Conservation (phyloP, 2,888 invertebrate species). For the Oscheius sp. region DNA sequence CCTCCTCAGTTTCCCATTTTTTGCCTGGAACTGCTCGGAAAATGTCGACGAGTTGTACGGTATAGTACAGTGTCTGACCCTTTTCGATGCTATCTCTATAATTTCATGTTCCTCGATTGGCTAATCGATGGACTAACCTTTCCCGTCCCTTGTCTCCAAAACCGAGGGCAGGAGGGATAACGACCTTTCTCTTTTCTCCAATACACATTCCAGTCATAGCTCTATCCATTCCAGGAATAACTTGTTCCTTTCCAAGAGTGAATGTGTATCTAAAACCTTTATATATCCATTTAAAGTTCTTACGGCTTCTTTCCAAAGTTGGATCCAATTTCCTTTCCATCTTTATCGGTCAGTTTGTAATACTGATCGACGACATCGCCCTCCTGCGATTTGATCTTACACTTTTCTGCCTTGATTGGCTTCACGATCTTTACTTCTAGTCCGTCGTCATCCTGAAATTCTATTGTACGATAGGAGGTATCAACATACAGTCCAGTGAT, state of each 20-base stretch:
- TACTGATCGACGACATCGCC: conserved; percentile 64
- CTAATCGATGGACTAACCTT: conserved; percentile 32
- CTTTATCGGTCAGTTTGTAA: conserved; percentile 67
- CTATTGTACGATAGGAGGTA: not conserved
- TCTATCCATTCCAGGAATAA: conserved; percentile 69
- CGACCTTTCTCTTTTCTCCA: conserved; percentile 69
- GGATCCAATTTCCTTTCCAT: conserved; percentile 69
- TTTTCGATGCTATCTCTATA: conserved; percentile 55
- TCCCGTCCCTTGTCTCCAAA: conserved; percentile 55
- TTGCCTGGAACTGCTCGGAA: conserved; percentile 68
- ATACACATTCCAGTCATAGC: conserved; percentile 69
- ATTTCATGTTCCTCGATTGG: no score
- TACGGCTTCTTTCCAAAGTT: conserved; percentile 69
- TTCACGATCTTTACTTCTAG: conserved; percentile 67
- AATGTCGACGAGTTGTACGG: conserved; percentile 68
- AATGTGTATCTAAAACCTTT: conserved; percentile 62
- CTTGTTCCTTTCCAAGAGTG: conserved; percentile 66
- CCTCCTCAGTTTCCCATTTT: conserved; percentile 68
- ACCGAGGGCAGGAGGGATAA: conserved; percentile 66
- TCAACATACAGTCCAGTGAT: conserved; percentile 25
- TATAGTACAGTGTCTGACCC: conserved; percentile 68
- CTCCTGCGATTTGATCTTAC: conserved; percentile 63
- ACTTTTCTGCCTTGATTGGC: conserved; percentile 68
- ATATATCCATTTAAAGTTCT: not conserved
- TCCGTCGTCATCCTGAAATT: conserved; percentile 56